These are phyloP conservation scores for Cyprinodon tularosa DNA, from an alignment of 2,113 vertebrate genomes.

Conservation along the genomic window DNA sequence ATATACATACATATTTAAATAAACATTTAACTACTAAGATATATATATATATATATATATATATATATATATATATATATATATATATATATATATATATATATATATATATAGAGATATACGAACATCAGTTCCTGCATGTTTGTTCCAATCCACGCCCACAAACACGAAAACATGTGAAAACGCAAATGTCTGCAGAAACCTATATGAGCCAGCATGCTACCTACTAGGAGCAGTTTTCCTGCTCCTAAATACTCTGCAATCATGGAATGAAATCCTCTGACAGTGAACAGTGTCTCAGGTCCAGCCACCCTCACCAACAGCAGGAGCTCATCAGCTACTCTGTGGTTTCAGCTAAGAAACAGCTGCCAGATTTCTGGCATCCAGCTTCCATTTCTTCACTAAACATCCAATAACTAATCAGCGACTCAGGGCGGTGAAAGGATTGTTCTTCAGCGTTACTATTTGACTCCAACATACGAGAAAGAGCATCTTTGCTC, in stretches of 20 bases:
- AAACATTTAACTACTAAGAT: background rate
- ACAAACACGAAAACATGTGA: no score
- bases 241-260: background rate
- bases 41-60: background rate
- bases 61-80: background rate
- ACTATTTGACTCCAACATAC: conserved; percentile 14
- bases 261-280: conserved; percentile 10
- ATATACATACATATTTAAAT: background rate
- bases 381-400: conserved; percentile 60
- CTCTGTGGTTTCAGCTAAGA: conserved; percentile 53
- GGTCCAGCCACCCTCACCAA: conserved; percentile 50
- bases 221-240: background rate
- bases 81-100: background rate
- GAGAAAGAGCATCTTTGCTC: conserved; percentile 10
- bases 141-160: no score
- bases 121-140: no score
- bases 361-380: conserved; percentile 58
- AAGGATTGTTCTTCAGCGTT: conserved; percentile 33
- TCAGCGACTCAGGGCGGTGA: conserved; percentile 61
- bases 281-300: conserved; percentile 36
- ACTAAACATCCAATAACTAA: conserved; percentile 69
- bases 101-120: background rate
- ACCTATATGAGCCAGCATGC: no score
- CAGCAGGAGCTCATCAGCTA: conserved; percentile 66
- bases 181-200: no score